Percentiles rank a stretch among this genome's conserved stretches.
phyloP scores from a whole-genome alignment of 2,113 vertebrate species.

The Hydropotes inermis region DNA sequence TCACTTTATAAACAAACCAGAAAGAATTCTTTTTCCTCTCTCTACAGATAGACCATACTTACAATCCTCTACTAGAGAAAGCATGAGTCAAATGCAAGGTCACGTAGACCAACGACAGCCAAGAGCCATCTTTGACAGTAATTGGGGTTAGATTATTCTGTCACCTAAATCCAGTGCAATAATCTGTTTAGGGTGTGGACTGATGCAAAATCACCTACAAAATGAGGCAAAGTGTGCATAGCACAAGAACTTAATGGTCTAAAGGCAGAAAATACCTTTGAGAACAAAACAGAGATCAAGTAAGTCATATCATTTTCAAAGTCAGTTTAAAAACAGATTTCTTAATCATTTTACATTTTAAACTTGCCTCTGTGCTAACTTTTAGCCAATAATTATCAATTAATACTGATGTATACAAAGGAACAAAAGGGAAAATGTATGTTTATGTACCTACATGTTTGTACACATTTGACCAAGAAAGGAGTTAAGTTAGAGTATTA shows the following conservation, averaged over 20 bases:
- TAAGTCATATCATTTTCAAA: background rate
- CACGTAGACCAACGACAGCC: constrained; percentile 66
- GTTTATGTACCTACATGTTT: background rate
- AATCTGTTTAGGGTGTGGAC: constrained; percentile 81
- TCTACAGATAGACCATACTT: constrained; percentile 35
- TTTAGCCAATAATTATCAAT: background rate
- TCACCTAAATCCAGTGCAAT: constrained; percentile 82
- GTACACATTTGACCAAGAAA: background rate
- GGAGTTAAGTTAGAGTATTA: background rate
- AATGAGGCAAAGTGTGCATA: constrained; percentile 50
- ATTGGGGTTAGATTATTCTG: constrained; percentile 84
- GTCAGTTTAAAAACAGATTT: constrained; percentile 21
- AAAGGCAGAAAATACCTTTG: constrained; percentile 41
- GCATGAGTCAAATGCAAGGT: constrained; percentile 76
- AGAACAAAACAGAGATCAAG: background rate
- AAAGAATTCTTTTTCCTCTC: background rate
- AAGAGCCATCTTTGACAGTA: constrained; percentile 83
- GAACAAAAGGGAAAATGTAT: background rate
- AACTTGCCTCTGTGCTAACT: background rate
- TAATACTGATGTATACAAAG: background rate
- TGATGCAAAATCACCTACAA: constrained; percentile 80
- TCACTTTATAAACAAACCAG: constrained; percentile 49
- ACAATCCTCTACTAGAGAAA: constrained; percentile 74
- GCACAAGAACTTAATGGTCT: background rate
- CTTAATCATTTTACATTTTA: background rate